Base-by-base conservation (phyloP, 64 coral and sea anemone genomes). In the Pocillopora verrucosa region DNA sequence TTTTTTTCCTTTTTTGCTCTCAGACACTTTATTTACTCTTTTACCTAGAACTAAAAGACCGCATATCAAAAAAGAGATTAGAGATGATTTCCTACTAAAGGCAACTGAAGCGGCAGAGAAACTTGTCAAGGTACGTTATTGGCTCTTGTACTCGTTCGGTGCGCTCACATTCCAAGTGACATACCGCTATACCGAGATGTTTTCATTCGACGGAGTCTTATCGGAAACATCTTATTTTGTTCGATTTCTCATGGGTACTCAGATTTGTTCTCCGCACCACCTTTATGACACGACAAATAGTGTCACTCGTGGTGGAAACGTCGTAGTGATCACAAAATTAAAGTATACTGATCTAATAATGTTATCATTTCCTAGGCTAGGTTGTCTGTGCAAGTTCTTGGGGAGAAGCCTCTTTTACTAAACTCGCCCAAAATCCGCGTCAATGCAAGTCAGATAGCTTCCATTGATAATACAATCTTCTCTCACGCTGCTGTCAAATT, bases 71-170 rank as follows among this genome's bases (percentile, higher is more conserved):
- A 16, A 69, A 67, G 34, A 83, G 16, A n/a, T 3, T 6, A 20
- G 11, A 15, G 41, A 22, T 17, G 45, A 85, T 13, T 24, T 85
- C 19, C 63, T 72, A 14, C 61, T 72, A 11, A 85, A 12, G 38
- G 82, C 41, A 72, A 72, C 82, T 56, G 82, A 85, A 70, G 82
- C 82, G 57, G 64, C 82, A 68, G 82, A 85, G 37, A 36, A 85
- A 30, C 82, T 85, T 19, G 72, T 85, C 19, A 85, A 72, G 82
- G 82, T 85, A 24, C 51, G 37, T 38, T 14, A 9, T 84, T 34
- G 30, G 13, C 30, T 60, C 16, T 79, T n/a, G 41, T 7, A 51
- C 41, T 19, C 0, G 5, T 35, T 2, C 13, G 17, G 19, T 83
- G n/a, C 7, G 25, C 67, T 11, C 0, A 11, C 20, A 70, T 11